Evolutionary conservation across 1,140 invertebrate species (phyloP).

Genomic region (Spodoptera frugiperda): DNA sequence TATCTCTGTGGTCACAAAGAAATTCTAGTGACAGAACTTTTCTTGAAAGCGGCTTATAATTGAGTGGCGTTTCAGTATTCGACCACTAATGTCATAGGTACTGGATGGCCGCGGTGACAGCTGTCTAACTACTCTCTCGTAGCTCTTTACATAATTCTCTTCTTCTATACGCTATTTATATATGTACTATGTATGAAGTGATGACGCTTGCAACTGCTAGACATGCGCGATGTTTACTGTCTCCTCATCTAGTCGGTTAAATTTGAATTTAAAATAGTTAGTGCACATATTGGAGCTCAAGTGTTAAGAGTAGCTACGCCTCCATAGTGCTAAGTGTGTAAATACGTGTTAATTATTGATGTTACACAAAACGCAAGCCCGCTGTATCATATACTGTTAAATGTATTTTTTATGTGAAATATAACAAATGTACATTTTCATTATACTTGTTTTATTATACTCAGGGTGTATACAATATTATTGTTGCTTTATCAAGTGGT

Average conservation of each 20-base stretch:
- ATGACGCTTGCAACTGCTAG: constrained; percentile 47
- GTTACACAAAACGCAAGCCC: constrained; percentile 51
- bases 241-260: constrained; percentile 43
- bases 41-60: too few relatives aligned
- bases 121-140: constrained; percentile 8
- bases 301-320: constrained; percentile 10
- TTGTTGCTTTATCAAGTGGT: neutral
- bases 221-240: neutral
- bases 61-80: too few relatives aligned
- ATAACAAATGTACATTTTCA: constrained; percentile 79
- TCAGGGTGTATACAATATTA: neutral
- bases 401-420: constrained; percentile 82
- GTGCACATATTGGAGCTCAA: constrained; percentile 24
- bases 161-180: constrained; percentile 27
- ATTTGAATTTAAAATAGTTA: constrained; percentile 6
- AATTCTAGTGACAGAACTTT: too few relatives aligned
- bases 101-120: too few relatives aligned
- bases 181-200: constrained; percentile 39
- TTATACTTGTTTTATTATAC: constrained; percentile 75
- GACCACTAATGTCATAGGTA: too few relatives aligned
- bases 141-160: constrained; percentile 17
- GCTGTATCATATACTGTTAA: constrained; percentile 68
- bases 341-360: constrained; percentile 63
- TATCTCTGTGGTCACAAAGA: too few relatives aligned
- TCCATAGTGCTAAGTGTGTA: constrained; percentile 56